A percentile compares a stretch with the other conserved stretches of the same genome.
phyloP scores from a whole-genome alignment of 2,888 invertebrate genomes.

The Ichneumon xanthorius region DNA sequence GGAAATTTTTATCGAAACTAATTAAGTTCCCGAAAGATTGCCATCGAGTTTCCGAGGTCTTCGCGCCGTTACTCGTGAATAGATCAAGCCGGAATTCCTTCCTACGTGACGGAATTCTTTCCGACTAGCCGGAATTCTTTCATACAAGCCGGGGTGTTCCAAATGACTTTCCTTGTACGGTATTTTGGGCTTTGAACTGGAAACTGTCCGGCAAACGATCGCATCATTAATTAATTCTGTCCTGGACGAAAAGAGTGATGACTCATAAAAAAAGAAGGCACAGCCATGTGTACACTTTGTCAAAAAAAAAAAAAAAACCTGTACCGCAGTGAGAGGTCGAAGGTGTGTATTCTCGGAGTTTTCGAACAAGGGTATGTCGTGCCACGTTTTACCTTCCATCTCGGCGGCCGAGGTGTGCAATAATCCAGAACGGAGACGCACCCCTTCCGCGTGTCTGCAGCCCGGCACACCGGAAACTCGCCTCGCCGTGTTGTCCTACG shows the following conservation, averaged over 20 bases:
- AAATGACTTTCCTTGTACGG: neutral
- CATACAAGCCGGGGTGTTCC: neutral
- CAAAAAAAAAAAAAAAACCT: neutral
- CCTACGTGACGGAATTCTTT: neutral
- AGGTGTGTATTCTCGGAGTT: neutral
- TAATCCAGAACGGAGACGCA: conserved; percentile 18
- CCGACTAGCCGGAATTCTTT: neutral
- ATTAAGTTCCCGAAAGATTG: too few relatives aligned
- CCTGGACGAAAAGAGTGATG: neutral
- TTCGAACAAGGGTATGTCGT: neutral
- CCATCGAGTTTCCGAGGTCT: conserved; percentile 20
- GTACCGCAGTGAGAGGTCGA: neutral
- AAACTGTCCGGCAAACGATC: neutral
- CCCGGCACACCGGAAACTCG: neutral
- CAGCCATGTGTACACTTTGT: neutral
- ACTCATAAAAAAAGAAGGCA: neutral
- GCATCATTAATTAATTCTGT: neutral
- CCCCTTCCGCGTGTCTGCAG: conserved; percentile 11
- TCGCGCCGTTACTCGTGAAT: conserved; percentile 1
- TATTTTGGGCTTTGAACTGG: neutral
- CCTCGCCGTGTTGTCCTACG: neutral
- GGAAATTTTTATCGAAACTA: too few relatives aligned
- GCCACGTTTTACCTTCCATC: neutral
- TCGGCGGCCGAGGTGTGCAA: neutral
- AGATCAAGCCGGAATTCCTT: neutral